A percentile compares a stretch with the other conserved stretches of the same genome.
phyloP scores from a whole-genome alignment of 2,888 invertebrate species.

The Laothoe populi region DNA sequence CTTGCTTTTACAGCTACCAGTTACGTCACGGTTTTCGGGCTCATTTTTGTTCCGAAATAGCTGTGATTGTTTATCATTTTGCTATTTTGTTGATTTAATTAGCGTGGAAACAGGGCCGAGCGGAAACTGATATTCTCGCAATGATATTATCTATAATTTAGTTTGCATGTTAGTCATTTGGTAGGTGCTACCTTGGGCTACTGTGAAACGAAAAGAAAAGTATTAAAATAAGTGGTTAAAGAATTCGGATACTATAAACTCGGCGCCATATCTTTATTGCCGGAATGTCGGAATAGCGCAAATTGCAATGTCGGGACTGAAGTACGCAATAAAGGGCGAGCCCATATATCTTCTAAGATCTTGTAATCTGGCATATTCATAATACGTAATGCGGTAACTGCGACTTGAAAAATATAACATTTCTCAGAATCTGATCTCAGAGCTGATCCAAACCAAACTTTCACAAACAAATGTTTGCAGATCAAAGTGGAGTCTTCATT shows the following conservation, averaged over 20 bases:
- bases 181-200: background rate
- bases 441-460: conserved; percentile 25
- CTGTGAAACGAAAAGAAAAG: background rate
- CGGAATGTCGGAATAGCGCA: background rate
- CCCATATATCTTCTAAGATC: background rate
- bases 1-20: conserved; percentile 79
- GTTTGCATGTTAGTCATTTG: background rate
- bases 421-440: conserved; percentile 15
- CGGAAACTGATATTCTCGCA: background rate
- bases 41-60: conserved; percentile 56
- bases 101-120: conserved; percentile 2
- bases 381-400: background rate
- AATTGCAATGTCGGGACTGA: conserved; percentile 11
- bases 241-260: background rate
- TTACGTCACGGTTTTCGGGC: conserved; percentile 72
- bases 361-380: conserved; percentile 3
- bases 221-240: background rate
- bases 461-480: conserved; percentile 30
- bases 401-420: conserved; percentile 2
- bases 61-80: background rate
- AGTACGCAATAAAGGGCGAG: conserved; percentile 2
- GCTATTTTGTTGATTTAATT: background rate
- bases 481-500: conserved; percentile 39
- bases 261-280: background rate
- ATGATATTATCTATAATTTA: background rate